Evolutionary conservation across 2,113 vertebrate species (phyloP), one percentile per base, ranked within the genome.

Genomic region (Gnathonemus echidnorhynchus): DNA sequence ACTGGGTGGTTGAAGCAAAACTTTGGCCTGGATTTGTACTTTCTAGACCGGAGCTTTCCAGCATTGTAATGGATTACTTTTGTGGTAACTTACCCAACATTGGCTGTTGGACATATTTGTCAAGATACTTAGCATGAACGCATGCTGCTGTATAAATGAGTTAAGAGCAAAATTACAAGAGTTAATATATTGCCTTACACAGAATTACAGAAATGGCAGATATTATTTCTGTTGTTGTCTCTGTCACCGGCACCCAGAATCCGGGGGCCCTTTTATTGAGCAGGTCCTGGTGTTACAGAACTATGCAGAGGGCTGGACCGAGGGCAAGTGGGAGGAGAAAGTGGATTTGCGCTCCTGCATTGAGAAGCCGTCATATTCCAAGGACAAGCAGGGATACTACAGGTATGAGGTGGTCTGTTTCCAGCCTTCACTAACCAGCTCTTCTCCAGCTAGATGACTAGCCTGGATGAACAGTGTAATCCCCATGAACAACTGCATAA

Each of bases 241-340:
- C 31, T 87, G 86, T 87, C 5, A 13, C 52, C 19, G 53, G 45
- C 6, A 27, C 92, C 5, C 92, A 99, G 98, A 99, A 93, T 98
- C 97, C 21, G 98, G 98, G 5, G 98, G 98, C 7, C 98, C 98
- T 1, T 99, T 99, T 88, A 97, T 99, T 15, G 97, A 98, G 85
- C 97, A 98, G 91, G 97, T 99, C 9, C 97, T 98, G 11, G 95
- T 99, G 39, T 95, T 99, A 39, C 98, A 99, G 92, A 95, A 97
- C 90, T 99, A 99, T 0, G 96, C 96, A 0, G 98, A 99, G 90
- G 98, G 98, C 70, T 99, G 98, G 98, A 98, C 97, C 21, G 97
- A 98, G 88, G 98, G 98, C 1, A 95, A 96, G 13, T 99, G 98
- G 98, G 98, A 99, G 89, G 98, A 99, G 95, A 99, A 99, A 92